Conservation (phyloP, 2,888 invertebrate genomes). For the Yponomeuta cagnagella region DNA sequence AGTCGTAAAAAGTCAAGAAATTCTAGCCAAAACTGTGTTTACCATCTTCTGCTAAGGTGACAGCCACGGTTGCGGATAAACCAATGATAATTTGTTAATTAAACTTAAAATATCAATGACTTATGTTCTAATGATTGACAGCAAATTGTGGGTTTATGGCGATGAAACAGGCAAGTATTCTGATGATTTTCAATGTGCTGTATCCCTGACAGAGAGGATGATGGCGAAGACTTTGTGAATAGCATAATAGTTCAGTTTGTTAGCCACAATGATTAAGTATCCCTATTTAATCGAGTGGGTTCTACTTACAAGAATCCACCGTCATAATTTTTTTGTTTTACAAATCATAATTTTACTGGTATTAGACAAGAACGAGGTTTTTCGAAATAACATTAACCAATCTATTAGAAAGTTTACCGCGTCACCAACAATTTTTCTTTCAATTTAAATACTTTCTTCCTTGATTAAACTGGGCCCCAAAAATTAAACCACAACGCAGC, state of each 20-base stretch:
- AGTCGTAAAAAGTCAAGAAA: conserved; percentile 41
- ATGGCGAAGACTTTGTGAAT: conserved; percentile 16
- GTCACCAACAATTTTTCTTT: too few species aligned
- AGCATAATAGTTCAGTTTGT: conserved; percentile 22
- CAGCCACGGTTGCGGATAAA: conserved; percentile 64
- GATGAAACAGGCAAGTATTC: conserved; percentile 11
- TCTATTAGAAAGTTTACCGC: too few species aligned
- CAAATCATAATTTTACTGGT: background rate
- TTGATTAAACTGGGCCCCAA: too few species aligned
- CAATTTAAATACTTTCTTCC: too few species aligned
- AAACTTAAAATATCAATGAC: conserved; percentile 24
- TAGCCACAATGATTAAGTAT: background rate
- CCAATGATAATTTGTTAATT: conserved; percentile 38
- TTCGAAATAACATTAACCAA: too few species aligned
- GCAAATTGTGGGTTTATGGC: conserved; percentile 14
- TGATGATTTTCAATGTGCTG: conserved; percentile 20
- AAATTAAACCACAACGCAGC: too few species aligned
- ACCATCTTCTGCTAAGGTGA: conserved; percentile 73
- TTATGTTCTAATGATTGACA: conserved; percentile 22
- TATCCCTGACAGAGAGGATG: conserved; percentile 37
- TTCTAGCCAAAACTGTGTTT: conserved; percentile 52
- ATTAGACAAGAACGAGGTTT: too few species aligned
- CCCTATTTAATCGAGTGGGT: background rate
- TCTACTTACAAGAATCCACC: background rate
- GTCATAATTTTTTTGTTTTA: background rate